Evolutionary conservation across 2,797 vertebrate species (phyloP).

Genomic region (Lagodon rhomboides): DNA sequence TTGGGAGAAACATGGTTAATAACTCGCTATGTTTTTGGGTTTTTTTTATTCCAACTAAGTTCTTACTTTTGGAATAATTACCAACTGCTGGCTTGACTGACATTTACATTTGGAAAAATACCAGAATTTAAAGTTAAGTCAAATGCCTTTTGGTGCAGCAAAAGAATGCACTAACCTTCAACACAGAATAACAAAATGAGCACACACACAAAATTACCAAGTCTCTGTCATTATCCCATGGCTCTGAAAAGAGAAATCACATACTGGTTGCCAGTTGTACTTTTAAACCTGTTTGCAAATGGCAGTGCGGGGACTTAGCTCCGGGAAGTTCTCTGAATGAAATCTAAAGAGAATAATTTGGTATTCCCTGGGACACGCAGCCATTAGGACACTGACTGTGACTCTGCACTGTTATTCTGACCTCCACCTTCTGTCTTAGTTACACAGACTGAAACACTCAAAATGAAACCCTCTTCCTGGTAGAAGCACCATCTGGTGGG

Average conservation of each 20-base stretch:
- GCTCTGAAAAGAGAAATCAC: constrained; percentile 45
- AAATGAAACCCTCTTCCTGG: constrained; percentile 21
- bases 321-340: constrained; percentile 42
- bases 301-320: constrained; percentile 17
- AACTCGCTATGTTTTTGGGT: no score
- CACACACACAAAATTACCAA: not conserved
- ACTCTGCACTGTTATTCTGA: constrained; percentile 24
- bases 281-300: constrained; percentile 44
- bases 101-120: not conserved
- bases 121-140: not conserved
- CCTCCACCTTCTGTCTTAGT: not conserved
- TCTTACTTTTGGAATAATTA: constrained; percentile 4
- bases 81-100: not conserved
- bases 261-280: constrained; percentile 33
- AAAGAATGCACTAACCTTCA: constrained; percentile 8
- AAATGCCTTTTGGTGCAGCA: not conserved
- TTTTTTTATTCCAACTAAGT: not conserved
- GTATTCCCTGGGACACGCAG: constrained; percentile 21
- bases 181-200: not conserved
- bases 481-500: constrained; percentile 49
- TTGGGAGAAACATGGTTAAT: constrained; percentile 20
- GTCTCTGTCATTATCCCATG: not conserved
- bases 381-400: constrained; percentile 29
- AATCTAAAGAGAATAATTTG: constrained; percentile 53
- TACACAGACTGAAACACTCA: constrained; percentile 8